phyloP scores from a whole-genome alignment of 2,113 vertebrate species.

The Perca fluviatilis region DNA sequence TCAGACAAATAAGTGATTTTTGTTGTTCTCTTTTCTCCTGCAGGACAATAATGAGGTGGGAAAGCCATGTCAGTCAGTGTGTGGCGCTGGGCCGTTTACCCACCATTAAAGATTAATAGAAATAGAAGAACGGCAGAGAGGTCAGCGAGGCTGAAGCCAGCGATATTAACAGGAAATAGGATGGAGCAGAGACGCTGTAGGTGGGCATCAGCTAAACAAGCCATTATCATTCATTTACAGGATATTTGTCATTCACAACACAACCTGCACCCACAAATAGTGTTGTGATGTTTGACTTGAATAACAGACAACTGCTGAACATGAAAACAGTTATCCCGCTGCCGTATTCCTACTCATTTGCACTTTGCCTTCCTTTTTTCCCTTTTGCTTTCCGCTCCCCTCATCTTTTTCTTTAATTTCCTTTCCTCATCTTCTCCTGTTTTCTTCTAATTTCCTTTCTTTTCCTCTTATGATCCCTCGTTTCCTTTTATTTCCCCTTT shows the following conservation, averaged over 20 bases:
- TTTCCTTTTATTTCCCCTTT: background rate
- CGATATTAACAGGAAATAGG: conserved; percentile 77
- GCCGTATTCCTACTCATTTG: conserved; percentile 45
- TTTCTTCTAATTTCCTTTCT: background rate
- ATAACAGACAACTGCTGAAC: conserved; percentile 34
- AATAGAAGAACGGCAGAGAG: conserved; percentile 55
- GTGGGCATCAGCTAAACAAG: conserved; percentile 67
- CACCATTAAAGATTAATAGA: conserved; percentile 71
- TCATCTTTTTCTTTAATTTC: conserved; percentile 1
- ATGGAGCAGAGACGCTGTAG: conserved; percentile 60
- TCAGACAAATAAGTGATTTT: conserved; percentile 28
- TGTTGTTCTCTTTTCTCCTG: conserved; percentile 12
- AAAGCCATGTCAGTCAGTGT: conserved; percentile 31
- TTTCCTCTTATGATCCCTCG: background rate
- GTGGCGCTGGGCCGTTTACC: conserved; percentile 38
- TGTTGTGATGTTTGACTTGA: conserved; percentile 47
- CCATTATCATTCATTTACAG: conserved; percentile 75
- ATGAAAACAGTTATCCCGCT: conserved; percentile 36
- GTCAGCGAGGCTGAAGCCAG: conserved; percentile 59
- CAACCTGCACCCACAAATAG: conserved; percentile 50
- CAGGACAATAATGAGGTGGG: conserved; percentile 54
- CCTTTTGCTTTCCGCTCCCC: background rate
- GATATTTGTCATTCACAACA: conserved; percentile 75
- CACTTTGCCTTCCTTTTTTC: conserved; percentile 5
- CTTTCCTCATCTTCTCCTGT: background rate